Evolutionary conservation across 2,888 invertebrate species (phyloP).

Genomic region (Harpalus rufipes): DNA sequence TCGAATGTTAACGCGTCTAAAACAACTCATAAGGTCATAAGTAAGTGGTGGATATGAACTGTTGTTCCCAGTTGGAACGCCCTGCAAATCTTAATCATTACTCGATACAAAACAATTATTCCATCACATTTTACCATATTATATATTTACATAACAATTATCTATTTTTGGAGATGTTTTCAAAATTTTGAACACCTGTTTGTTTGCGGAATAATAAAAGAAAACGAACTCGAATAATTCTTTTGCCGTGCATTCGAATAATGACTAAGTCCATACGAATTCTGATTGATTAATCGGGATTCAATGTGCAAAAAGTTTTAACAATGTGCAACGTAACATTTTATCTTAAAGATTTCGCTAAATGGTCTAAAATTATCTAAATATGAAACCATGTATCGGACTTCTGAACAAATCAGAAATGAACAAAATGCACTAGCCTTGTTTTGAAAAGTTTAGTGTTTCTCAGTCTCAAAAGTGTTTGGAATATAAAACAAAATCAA

Average conservation of each 20-base stretch:
- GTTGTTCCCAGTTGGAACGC: constrained; percentile 65
- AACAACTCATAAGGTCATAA: constrained; percentile 58
- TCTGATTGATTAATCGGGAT: constrained; percentile 36
- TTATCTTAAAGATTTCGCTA: constrained; percentile 36
- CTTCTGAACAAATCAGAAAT: constrained; percentile 28
- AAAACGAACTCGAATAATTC: constrained; percentile 35
- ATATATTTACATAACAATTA: constrained; percentile 3
- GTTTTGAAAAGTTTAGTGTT: constrained; percentile 63
- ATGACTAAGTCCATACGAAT: constrained; percentile 23
- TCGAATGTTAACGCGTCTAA: constrained; percentile 64
- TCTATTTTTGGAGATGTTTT: not conserved
- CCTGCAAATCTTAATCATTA: constrained; percentile 31
- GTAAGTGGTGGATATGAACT: constrained; percentile 60
- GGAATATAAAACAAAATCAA: constrained; percentile 59
- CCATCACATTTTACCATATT: constrained; percentile 18
- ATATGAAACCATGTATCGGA: constrained; percentile 29
- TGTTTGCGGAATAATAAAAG: constrained; percentile 28
- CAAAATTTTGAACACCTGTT: not conserved
- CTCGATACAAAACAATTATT: constrained; percentile 15
- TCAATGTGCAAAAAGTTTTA: constrained; percentile 30
- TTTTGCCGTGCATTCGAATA: constrained; percentile 21
- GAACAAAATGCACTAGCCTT: constrained; percentile 65
- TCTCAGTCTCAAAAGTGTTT: constrained; percentile 61
- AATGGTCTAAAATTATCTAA: constrained; percentile 21
- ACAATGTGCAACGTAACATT: constrained; percentile 41